Evolutionary conservation across 2,888 invertebrate species (phyloP).

Genomic region (Lithodes maja): DNA sequence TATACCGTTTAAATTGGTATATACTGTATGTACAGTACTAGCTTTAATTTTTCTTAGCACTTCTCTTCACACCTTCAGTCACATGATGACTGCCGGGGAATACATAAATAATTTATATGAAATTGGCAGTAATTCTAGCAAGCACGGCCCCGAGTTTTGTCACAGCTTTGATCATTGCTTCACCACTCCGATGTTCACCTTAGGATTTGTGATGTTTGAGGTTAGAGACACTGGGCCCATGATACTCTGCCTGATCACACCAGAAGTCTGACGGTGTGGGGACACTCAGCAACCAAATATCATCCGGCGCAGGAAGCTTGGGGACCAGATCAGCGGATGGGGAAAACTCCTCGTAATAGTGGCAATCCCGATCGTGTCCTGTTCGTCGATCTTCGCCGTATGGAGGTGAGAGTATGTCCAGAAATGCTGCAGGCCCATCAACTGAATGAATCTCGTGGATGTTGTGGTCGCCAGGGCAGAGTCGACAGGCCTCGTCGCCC

Average conservation of each 20-base stretch:
- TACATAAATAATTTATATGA: too few relatives aligned
- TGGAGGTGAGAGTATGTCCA: constrained; percentile 95
- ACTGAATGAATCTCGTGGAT: constrained; percentile 74
- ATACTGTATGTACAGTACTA: too few relatives aligned
- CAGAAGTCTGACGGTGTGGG: constrained; percentile 63
- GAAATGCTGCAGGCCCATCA: constrained; percentile 77
- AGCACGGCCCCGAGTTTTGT: too few relatives aligned
- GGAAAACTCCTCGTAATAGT: constrained; percentile 58
- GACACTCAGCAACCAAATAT: too few relatives aligned
- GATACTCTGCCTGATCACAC: constrained; percentile 69
- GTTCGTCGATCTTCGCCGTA: constrained; percentile 79
- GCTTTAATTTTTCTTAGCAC: too few relatives aligned
- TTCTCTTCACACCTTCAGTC: too few relatives aligned
- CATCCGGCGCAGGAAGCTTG: too few relatives aligned
- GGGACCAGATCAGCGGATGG: too few relatives aligned
- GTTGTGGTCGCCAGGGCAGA: constrained; percentile 75
- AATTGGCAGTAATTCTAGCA: too few relatives aligned
- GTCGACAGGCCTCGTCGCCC: constrained; percentile 77
- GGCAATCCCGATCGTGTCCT: constrained; percentile 66
- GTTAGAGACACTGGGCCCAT: constrained; percentile 51
- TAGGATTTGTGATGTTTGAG: constrained; percentile 13
- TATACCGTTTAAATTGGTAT: too few relatives aligned
- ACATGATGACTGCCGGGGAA: too few relatives aligned
- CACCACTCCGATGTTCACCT: neutral
- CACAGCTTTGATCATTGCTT: too few relatives aligned